phyloP scores from a whole-genome alignment of 2,797 vertebrate genomes.

The Crocidura indochinensis region DNA sequence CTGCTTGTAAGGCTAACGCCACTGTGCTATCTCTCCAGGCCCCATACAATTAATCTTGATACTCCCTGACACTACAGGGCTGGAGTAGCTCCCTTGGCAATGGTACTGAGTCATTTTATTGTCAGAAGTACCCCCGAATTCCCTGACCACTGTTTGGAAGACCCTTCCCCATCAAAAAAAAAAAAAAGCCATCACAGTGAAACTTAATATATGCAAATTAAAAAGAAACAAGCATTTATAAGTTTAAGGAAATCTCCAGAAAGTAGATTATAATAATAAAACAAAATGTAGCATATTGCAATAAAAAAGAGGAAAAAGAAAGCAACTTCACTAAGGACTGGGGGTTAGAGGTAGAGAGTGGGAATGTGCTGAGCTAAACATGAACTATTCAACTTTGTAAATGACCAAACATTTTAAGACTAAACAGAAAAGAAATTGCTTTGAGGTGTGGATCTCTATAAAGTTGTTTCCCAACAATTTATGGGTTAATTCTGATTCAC shows the following conservation, averaged over 20 bases:
- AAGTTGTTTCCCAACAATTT: conserved; percentile 32
- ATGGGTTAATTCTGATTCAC: conserved; percentile 29
- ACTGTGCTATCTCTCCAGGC: too few relatives aligned
- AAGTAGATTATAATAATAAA: not conserved
- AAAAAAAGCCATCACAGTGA: not conserved
- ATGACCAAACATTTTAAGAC: not conserved
- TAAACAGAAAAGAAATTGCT: conserved; percentile 39
- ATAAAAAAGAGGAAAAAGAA: not conserved
- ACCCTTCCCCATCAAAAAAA: too few relatives aligned
- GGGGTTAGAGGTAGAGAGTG: not conserved
- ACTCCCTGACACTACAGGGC: too few relatives aligned
- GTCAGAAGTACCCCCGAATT: too few relatives aligned
- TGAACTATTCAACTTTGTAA: conserved; percentile 20
- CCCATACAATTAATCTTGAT: too few relatives aligned
- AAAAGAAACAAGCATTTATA: conserved; percentile 56
- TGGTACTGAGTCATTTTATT: too few relatives aligned
- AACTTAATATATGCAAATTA: not conserved
- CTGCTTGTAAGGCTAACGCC: too few relatives aligned
- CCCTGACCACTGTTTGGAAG: too few relatives aligned
- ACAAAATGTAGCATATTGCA: conserved; percentile 39
- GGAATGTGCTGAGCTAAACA: conserved; percentile 42
- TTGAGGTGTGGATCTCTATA: not conserved
- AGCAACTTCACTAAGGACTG: not conserved
- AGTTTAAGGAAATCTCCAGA: conserved; percentile 14
- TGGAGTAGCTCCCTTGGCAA: too few relatives aligned